Evolutionary conservation across 2,113 vertebrate species (phyloP).

Genomic region (Progne subis): DNA sequence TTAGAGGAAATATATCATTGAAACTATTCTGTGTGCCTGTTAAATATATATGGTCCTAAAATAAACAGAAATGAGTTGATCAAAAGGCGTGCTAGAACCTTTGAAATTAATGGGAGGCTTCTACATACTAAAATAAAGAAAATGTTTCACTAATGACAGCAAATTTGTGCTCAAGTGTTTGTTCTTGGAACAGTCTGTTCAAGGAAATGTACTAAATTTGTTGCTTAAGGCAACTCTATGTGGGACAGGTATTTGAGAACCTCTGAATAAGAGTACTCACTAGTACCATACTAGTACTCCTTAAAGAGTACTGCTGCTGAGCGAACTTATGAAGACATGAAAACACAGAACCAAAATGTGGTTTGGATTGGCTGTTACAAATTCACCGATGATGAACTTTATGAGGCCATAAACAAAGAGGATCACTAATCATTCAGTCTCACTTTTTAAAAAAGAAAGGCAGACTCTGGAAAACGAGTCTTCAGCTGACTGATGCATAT

Average conservation of each 20-base stretch:
- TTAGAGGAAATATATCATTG: not conserved
- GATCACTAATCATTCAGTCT: not conserved
- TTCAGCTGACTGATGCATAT: accelerated
- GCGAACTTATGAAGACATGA: not conserved
- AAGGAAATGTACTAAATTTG: not conserved
- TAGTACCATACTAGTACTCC: not conserved
- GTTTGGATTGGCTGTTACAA: not conserved
- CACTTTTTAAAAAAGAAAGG: not conserved
- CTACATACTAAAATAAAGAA: not conserved
- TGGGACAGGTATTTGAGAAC: accelerated
- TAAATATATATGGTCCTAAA: not conserved
- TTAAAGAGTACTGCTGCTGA: not conserved
- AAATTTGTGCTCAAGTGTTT: not conserved
- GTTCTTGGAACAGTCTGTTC: not conserved
- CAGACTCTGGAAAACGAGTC: not conserved
- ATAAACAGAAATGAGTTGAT: not conserved
- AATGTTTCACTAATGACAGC: not conserved
- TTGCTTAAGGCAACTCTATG: not conserved
- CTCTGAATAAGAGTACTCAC: not conserved
- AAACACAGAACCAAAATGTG: not conserved
- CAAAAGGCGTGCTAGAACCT: not conserved
- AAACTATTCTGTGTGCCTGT: not conserved
- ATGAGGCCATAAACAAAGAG: not conserved
- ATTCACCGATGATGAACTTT: not conserved
- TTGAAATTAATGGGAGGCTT: not conserved